Conservation (phyloP, 2,113 vertebrate species). For the Illadopsis cleaveri region DNA sequence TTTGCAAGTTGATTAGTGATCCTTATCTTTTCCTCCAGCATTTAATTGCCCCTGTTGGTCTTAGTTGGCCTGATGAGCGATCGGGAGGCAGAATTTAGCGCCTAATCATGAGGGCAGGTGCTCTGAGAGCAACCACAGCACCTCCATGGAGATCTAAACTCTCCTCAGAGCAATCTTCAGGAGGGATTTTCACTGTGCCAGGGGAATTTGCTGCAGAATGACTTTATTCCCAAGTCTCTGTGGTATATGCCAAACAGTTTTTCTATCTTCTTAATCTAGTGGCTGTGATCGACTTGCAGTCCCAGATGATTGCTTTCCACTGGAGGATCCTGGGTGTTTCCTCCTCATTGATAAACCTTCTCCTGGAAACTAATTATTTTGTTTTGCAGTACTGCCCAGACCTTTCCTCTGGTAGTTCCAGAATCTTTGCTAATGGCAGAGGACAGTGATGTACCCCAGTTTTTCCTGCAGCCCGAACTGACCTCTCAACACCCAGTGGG, state of each 20-base stretch:
- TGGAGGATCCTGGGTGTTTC: background rate
- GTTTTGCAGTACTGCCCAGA: background rate
- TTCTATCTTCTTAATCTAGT: background rate
- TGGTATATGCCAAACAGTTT: background rate
- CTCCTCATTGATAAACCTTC: background rate
- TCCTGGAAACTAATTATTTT: background rate
- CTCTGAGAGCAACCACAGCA: rapidly evolving
- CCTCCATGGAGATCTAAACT: rapidly evolving
- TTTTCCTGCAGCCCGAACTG: background rate
- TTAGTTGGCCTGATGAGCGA: slow-evolving; percentile 29
- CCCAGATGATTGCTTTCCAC: background rate
- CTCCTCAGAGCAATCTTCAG: background rate
- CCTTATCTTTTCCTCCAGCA: slow-evolving; percentile 37
- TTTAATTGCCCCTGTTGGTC: slow-evolving; percentile 39
- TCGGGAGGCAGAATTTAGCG: background rate
- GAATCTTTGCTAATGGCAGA: background rate
- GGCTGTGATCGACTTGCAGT: background rate
- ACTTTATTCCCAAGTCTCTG: background rate
- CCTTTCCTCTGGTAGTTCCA: background rate
- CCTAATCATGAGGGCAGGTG: background rate
- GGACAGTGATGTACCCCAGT: background rate
- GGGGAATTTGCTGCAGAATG: background rate
- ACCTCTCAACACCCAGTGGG: background rate
- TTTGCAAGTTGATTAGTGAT: slow-evolving; percentile 69
- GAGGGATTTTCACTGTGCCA: background rate